Evolutionary conservation across 2,113 vertebrate genomes (phyloP), one percentile per base, ranked within the genome.

Genomic region (Lipophrys pholis): DNA sequence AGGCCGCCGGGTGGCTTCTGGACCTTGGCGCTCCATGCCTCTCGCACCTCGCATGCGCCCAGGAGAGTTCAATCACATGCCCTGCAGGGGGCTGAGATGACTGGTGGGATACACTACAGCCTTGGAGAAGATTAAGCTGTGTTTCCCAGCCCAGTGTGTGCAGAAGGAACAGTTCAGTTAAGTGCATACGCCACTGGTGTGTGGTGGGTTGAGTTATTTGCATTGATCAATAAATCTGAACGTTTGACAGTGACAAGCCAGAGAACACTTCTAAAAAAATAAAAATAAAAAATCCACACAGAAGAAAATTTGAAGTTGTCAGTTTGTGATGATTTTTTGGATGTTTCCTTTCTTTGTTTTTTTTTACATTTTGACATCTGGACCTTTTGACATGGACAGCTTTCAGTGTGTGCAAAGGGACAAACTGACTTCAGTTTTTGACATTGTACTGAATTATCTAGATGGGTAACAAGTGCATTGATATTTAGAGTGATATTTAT

Each of bases 21-120:
- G 70, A 87, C 86, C 90, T 78, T 59, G 59, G 63, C 67, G 10
- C 77, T 80, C 62, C 59, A 65, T 61, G 77, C 40, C 49, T 79
- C 69, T 76, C 76, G 53, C 81, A 80, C 74, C 76, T 80, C 75
- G 42, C 66, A 72, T 51, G 54, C 51, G n/a, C 78, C 82, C 60
- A 48, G 69, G 83, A 86, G 84, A 90, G 85, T 91, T 91, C 90
- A 90, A 93, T 93, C 89, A 89, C 60, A 87, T 58, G 64, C 80
- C 72, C 80, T 43, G 77, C 73, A 62, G 89, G 53, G 74, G 73
- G 61, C 83, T 21, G 11, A 14, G 54, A 63, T 68, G 74, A 59
- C 80, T 82, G 70, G 49, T 58, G 15, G 68, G 74, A 76, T 71
- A 68, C 53, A 75, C 66, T 42, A 46, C 68, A 73, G 69, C 64